These are phyloP conservation scores for Trachymyrmex cornetzi DNA, from an alignment of 1,140 invertebrate genomes.

Conservation along the genomic window DNA sequence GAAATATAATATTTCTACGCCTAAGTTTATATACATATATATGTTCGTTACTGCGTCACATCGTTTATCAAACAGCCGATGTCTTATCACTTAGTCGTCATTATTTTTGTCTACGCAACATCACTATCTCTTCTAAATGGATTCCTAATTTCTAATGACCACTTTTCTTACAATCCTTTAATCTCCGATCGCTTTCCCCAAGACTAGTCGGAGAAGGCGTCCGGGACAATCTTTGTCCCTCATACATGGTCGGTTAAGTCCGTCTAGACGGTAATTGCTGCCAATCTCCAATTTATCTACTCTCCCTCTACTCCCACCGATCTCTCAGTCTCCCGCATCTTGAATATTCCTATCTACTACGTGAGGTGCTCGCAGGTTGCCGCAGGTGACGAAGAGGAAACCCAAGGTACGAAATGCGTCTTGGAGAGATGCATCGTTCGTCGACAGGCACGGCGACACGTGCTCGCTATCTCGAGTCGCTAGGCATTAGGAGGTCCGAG, in stretches of 20 bases:
- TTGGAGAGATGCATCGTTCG: slow-evolving; percentile 21
- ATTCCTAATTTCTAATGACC: slow-evolving; percentile 58
- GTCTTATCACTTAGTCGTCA: not conserved
- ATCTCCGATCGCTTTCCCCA: not conserved
- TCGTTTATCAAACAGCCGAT: not conserved
- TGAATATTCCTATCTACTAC: slow-evolving; percentile 9
- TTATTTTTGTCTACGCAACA: not conserved
- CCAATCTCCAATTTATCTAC: slow-evolving; percentile 61
- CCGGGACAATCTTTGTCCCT: slow-evolving; percentile 41
- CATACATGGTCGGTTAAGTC: slow-evolving; percentile 67
- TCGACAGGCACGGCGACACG: slow-evolving; percentile 53
- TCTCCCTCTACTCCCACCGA: not conserved
- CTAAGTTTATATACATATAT: not conserved
- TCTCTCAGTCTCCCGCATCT: not conserved
- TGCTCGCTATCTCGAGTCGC: slow-evolving; percentile 54
- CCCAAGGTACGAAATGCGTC: slow-evolving; percentile 19
- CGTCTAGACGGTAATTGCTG: slow-evolving; percentile 30
- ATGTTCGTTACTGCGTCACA: not conserved
- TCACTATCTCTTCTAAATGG: slow-evolving; percentile 35
- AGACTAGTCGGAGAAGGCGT: not conserved
- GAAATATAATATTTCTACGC: not conserved
- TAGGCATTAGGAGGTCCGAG: slow-evolving; percentile 52
- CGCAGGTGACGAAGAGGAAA: slow-evolving; percentile 61
- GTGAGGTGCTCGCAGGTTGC: not conserved
- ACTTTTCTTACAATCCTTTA: slow-evolving; percentile 31